These are phyloP conservation scores for Rhingia campestris DNA, from an alignment of 2,888 invertebrate genomes.

Conservation along the genomic window DNA sequence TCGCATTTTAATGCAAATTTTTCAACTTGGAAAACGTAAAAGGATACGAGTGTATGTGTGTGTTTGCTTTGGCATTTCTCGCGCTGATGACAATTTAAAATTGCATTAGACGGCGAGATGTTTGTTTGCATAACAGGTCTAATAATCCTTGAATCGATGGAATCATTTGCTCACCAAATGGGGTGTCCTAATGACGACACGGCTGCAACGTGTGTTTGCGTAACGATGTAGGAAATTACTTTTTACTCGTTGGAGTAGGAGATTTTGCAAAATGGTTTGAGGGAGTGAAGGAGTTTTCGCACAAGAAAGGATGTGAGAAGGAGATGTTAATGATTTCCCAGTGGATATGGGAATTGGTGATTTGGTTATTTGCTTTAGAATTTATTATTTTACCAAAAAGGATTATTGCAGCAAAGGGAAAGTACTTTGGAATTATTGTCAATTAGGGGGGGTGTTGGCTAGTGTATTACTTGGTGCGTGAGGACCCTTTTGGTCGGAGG, in stretches of 20 bases:
- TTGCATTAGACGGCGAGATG: constrained; percentile 72
- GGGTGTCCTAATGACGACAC: constrained; percentile 33
- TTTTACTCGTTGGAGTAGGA: constrained; percentile 23
- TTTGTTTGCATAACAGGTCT: constrained; percentile 73
- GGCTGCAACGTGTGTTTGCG: constrained; percentile 50
- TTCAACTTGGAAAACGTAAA: constrained; percentile 26
- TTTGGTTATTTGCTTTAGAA: constrained; percentile 35
- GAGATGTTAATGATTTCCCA: constrained; percentile 54
- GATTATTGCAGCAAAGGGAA: constrained; percentile 10
- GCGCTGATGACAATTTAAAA: constrained; percentile 64
- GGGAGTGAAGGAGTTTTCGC: constrained; percentile 12
- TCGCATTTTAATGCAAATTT: constrained; percentile 66
- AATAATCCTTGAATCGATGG: constrained; percentile 72
- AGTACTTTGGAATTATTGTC: not conserved
- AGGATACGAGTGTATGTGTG: not conserved
- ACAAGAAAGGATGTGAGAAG: constrained; percentile 12
- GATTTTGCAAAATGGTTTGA: constrained; percentile 33
- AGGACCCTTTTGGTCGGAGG: too few relatives aligned
- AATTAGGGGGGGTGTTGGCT: not conserved
- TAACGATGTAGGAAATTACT: constrained; percentile 71
- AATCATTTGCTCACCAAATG: constrained; percentile 37
- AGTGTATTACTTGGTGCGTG: too few relatives aligned
- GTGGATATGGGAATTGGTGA: constrained; percentile 38
- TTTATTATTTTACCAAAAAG: constrained; percentile 22
- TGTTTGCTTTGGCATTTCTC: constrained; percentile 1